phyloP scores from a whole-genome alignment of 2,888 invertebrate species.

The Drosophila austrosaltans region DNA sequence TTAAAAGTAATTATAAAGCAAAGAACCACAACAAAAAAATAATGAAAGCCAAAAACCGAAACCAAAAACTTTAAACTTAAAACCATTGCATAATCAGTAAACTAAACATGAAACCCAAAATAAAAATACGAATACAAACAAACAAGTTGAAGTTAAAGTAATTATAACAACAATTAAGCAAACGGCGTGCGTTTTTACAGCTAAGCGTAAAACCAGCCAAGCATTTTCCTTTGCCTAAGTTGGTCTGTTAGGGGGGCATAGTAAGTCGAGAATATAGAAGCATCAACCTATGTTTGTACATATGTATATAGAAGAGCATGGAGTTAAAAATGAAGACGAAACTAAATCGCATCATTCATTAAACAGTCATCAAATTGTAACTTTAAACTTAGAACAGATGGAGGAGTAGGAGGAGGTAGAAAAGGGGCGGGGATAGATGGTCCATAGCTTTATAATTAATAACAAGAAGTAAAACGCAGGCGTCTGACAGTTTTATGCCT shows the following conservation, averaged over 20 bases:
- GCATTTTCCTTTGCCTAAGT: slow-evolving; percentile 40
- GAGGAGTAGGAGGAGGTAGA: slow-evolving; percentile 20
- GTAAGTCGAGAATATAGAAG: background rate
- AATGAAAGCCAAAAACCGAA: slow-evolving; percentile 80
- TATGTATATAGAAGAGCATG: too few relatives aligned
- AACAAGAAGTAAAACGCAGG: slow-evolving; percentile 31
- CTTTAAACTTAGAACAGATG: slow-evolving; percentile 28
- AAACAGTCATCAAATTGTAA: slow-evolving; percentile 46
- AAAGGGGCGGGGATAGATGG: slow-evolving; percentile 9
- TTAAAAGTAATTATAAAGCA: slow-evolving; percentile 72
- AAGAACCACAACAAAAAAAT: slow-evolving; percentile 65
- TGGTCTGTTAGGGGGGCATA: background rate
- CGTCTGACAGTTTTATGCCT: slow-evolving; percentile 68
- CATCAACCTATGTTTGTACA: background rate
- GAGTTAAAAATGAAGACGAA: background rate
- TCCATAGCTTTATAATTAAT: slow-evolving; percentile 43
- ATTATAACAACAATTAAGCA: slow-evolving; percentile 80
- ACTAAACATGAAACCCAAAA: slow-evolving; percentile 37
- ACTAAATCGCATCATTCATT: slow-evolving; percentile 56
- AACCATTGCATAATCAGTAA: slow-evolving; percentile 68
- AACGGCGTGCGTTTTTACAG: slow-evolving; percentile 79
- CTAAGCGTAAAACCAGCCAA: slow-evolving; percentile 69
- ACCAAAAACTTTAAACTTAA: slow-evolving; percentile 54
- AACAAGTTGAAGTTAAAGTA: slow-evolving; percentile 60
- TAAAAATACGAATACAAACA: slow-evolving; percentile 44